Base-by-base conservation (phyloP, 1,140 invertebrate species). In the Papilio machaon region DNA sequence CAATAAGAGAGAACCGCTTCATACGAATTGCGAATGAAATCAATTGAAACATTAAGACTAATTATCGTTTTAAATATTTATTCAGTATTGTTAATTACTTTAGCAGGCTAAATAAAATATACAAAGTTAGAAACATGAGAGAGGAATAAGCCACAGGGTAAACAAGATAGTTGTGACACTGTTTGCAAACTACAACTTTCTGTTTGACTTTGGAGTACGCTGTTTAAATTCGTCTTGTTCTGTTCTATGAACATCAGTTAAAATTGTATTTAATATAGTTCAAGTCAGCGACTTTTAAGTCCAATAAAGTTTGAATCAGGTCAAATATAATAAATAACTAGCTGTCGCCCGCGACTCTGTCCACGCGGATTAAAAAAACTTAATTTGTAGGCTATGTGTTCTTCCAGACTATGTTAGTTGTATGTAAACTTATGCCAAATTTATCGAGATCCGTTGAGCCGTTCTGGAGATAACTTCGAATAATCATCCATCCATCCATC, bases 171-270 rank as follows among this genome's bases (percentile, higher is more conserved):
- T 79, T 67, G 77, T 79, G 58, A 67, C 77, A 79, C 60, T 79
- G 77, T 79, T 79, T 49, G 35, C 35, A 79, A 79, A 67, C 77
- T 79, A 67, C 77, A 79, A 79, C 77, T 79, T 79, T 79, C 54
- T 13, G 60, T 79, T 79, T 79, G 64, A 79, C 77, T 79, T 79
- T 10, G 58, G 43, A 46, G 35, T 79, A 38, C 17, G 10, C 19
- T 79, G 77, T 79, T 79, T 79, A 79, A 64, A 79, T 79, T 79
- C 77, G 60, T 79, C 77, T 79, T 47, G 77, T 67, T 67, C 58
- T 78, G 54, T 17, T n/a, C 75, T 58, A 35, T 64, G 77, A 79
- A 79, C 38, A 79, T 79, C 38, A 79, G 58, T 67, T 46, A 79
- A 79, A 67, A 79, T 67, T 67, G 43, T 64, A 64, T 58, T 78